Percentiles rank a stretch among this genome's conserved stretches.
These are phyloP conservation scores for Schizopygopsis pylzovi DNA, from an alignment of 2,797 vertebrate species.

Conservation along the genomic window DNA sequence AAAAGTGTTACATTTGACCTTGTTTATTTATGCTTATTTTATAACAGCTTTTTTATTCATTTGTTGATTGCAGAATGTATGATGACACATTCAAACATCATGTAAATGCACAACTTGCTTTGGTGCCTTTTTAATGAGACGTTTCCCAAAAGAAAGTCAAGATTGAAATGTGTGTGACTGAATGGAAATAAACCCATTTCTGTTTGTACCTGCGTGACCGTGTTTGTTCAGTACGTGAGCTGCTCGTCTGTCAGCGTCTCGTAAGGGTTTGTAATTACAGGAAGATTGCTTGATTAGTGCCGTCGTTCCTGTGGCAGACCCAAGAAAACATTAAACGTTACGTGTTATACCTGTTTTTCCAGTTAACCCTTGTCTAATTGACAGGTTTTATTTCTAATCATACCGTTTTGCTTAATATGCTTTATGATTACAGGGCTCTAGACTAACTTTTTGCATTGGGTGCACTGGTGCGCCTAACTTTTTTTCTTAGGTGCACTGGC, in stretches of 20 bases:
- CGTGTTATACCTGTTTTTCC: too few species aligned
- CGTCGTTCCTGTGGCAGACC: background rate
- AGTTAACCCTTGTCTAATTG: too few species aligned
- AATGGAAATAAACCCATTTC: slow-evolving; percentile 28
- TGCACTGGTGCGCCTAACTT: too few species aligned
- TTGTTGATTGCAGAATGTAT: background rate
- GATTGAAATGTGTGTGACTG: background rate
- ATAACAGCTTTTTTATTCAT: background rate
- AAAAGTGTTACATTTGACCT: background rate
- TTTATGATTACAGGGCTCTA: too few species aligned
- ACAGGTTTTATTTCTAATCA: too few species aligned
- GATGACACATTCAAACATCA: background rate
- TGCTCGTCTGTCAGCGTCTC: background rate
- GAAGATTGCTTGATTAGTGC: background rate
- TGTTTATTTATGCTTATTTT: slow-evolving; percentile 10
- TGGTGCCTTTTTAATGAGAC: background rate
- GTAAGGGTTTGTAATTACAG: background rate
- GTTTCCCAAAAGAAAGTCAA: background rate
- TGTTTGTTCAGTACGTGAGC: background rate
- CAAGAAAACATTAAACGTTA: too few species aligned
- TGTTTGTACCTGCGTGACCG: background rate
- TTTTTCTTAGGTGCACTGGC: too few species aligned
- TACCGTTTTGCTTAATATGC: too few species aligned
- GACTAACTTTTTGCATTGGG: too few species aligned
- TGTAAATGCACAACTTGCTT: background rate